Evolutionary conservation across 2,888 invertebrate genomes (phyloP).

Genomic region (Leuctra nigra): DNA sequence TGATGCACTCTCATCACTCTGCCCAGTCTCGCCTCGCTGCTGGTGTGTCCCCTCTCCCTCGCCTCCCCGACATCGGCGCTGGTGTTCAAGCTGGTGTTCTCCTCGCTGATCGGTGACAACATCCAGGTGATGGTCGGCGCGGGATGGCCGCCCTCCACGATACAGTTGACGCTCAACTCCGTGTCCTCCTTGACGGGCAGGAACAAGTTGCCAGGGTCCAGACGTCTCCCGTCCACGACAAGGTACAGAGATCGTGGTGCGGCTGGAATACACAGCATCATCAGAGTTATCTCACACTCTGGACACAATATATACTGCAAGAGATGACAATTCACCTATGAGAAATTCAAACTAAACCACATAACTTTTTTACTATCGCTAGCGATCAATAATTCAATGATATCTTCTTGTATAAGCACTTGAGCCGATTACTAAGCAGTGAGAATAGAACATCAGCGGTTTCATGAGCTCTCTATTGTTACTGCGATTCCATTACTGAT

Average conservation of each 20-base stretch:
- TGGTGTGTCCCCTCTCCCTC: constrained; percentile 32
- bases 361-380: too few relatives aligned
- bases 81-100: constrained; percentile 38
- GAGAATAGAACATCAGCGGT: too few relatives aligned
- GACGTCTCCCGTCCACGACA: constrained; percentile 74
- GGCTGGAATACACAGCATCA: too few relatives aligned
- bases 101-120: constrained; percentile 51
- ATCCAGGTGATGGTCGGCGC: constrained; percentile 58
- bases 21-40: constrained; percentile 60
- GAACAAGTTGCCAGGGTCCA: constrained; percentile 82
- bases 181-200: constrained; percentile 82
- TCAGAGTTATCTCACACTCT: too few relatives aligned
- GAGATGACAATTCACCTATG: too few relatives aligned
- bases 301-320: too few relatives aligned
- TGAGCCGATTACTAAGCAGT: too few relatives aligned
- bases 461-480: too few relatives aligned
- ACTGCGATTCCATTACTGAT: too few relatives aligned
- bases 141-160: constrained; percentile 77
- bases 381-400: too few relatives aligned
- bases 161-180: constrained; percentile 72
- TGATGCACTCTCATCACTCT: constrained; percentile 77
- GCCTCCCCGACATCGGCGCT: not conserved
- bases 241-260: constrained; percentile 79
- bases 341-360: too few relatives aligned
- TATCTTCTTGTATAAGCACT: too few relatives aligned